These are phyloP conservation scores for Cyclina sinensis DNA, from an alignment of 1,140 invertebrate genomes.

Conservation along the genomic window DNA sequence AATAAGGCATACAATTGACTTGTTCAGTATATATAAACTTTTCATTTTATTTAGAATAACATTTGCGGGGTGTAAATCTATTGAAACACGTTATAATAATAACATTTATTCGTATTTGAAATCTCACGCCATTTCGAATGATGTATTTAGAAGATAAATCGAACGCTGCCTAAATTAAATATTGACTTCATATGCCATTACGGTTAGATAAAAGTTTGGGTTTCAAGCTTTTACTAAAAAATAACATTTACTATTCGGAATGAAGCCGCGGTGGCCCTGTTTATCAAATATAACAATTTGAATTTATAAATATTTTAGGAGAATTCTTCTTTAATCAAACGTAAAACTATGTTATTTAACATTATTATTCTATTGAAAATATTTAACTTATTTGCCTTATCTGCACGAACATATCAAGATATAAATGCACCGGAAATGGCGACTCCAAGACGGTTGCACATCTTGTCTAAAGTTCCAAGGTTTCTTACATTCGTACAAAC, in stretches of 20 bases:
- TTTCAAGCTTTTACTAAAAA: slow-evolving; percentile 8
- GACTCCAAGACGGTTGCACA: no score
- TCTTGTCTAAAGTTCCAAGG: no score
- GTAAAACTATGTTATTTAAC: not conserved
- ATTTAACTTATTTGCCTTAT: no score
- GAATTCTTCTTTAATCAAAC: not conserved
- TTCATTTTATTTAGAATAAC: slow-evolving; percentile 57
- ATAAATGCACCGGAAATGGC: no score
- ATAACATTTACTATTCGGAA: slow-evolving; percentile 7
- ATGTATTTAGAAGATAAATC: slow-evolving; percentile 33
- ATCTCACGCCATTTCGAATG: slow-evolving; percentile 32
- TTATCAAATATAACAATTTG: not conserved
- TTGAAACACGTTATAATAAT: slow-evolving; percentile 52
- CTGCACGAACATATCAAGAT: no score
- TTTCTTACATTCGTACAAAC: no score
- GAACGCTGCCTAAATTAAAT: slow-evolving; percentile 8
- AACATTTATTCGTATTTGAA: slow-evolving; percentile 51
- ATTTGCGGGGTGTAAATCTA: slow-evolving; percentile 51
- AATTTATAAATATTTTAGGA: slow-evolving; percentile 12
- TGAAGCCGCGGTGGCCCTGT: not conserved
- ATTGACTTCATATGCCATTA: slow-evolving; percentile 37
- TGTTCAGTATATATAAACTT: slow-evolving; percentile 34
- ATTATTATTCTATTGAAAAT: no score
- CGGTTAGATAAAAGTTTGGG: slow-evolving; percentile 7
- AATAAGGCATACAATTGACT: slow-evolving; percentile 5